Base-by-base conservation (phyloP, 2,113 vertebrate genomes). In the Perccottus glenii region DNA sequence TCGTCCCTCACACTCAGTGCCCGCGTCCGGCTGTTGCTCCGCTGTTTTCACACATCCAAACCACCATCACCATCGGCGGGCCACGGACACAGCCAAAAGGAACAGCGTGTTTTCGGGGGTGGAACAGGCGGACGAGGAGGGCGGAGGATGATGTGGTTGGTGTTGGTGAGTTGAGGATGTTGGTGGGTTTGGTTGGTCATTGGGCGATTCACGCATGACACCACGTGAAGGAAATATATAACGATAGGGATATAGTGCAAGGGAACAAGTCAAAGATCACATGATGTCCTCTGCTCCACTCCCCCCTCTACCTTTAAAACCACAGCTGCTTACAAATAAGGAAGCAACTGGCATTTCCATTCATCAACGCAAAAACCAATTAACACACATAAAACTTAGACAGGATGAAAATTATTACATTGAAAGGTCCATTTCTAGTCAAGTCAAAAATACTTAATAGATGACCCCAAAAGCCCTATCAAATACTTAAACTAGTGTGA, bases 1-100 rank as follows among this genome's bases (percentile, higher is more conserved):
- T 98, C 97, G 96, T 98, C 97, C 93, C 98, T 95, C 95, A 98
- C 96, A 95, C 96, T 98, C 95, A 98, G 95, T 93, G 96, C 95
- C 94, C 96, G 90, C 75, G 92, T 93, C 91, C 92, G 91, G 88
- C 92, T 92, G 92, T 75, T 74, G 94, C 97, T 91, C 95, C 95
- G 90, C 94, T 94, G 91, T 92, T 89, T 91, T 90, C 89, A 75
- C 80, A 85, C 89, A 27, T 27, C 88, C 85, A 85, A 66, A 87
- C 80, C 90, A 78, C 84, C 88, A 88, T 76, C 89, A 78, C 85
- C 87, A 88, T 88, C 91, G 89, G 86, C 88, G 89, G 88, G 88
- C 80, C 84, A 82, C 82, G 73, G 44, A 83, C 90, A 85, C 87
- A 68, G 92, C 92, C 91, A 72, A 81, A 83, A 84, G 85, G 86